Evolutionary conservation across 2,113 vertebrate genomes (phyloP).

Genomic region (Gorilla gorilla): DNA sequence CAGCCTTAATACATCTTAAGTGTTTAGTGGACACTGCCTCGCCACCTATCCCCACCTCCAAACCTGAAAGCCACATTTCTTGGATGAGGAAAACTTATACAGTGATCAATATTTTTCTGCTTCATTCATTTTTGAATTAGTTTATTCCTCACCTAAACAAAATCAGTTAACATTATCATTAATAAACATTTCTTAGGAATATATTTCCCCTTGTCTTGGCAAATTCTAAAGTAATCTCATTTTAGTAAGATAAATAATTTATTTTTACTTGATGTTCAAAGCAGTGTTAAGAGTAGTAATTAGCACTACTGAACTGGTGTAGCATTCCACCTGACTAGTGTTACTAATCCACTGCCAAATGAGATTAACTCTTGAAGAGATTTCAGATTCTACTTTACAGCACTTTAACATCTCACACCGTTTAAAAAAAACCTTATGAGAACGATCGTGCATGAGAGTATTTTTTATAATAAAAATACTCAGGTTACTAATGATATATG

Average conservation of each 20-base stretch:
- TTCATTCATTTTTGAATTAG: background rate
- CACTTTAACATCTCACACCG: background rate
- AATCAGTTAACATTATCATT: background rate
- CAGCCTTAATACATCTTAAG: background rate
- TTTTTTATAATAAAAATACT: conserved; percentile 20
- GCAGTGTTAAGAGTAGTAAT: background rate
- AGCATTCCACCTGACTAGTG: background rate
- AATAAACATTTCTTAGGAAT: background rate
- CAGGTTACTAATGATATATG: background rate
- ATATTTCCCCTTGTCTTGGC: background rate
- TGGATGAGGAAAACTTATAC: background rate
- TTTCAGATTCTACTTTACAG: background rate
- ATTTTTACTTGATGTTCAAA: background rate
- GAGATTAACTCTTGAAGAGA: background rate
- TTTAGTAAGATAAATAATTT: background rate
- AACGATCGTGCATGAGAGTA: background rate
- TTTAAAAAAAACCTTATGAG: background rate
- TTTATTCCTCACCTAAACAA: background rate
- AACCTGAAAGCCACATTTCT: background rate
- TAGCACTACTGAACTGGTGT: background rate
- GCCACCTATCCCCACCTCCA: background rate
- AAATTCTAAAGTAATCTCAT: conserved; percentile 18
- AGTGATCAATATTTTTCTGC: background rate
- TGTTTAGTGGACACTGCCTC: background rate
- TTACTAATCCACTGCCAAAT: background rate